Evolutionary conservation across 2,888 invertebrate genomes (phyloP), one percentile per base, ranked within the genome.

Genomic region (Eupithecia exiguata): DNA sequence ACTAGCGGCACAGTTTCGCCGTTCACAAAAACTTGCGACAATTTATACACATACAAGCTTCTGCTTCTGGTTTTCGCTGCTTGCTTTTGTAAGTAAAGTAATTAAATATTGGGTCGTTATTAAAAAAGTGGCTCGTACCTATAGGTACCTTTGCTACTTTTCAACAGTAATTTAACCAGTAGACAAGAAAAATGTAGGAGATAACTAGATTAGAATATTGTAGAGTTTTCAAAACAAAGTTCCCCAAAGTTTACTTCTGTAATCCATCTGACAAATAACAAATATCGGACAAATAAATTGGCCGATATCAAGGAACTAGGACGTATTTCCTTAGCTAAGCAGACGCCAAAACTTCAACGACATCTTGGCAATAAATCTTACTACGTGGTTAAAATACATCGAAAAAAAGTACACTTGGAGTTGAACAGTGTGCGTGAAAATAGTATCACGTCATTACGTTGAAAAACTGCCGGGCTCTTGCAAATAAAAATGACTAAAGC

Each of bases 11-110:
- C 82, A 81, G 83, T 83, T 83, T 80, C 72, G 74, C 81, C 82
- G 83, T 78, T 81, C 81, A 80, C 83, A 82, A 84, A 86, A 84
- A 84, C 82, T 81, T 72, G 72, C 77, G 79, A 75, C 79, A 83
- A 85, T 84, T 84, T 84, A 83, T 71, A 35, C 62, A 62, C 35
- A 35, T 35, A 62, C 35, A 62, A 62, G 62, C 30, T 35, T 35
- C 10, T 35, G 35, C 35, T 62, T 35, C 9, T 7, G 35, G 62
- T 1, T 62, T 62, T 62, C 7, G 3, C 7, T n/a, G 49, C 49
- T 9, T 10, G 12, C 12, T 5, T 4, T 16, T 5, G 18, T 18
- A 46, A 16, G 46, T 18, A 5, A 49, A 6, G 49, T 18, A n/a
- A 49, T n/a, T n/a, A 0, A 6, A 10, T 46, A 18, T 12, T 53